Conservation (phyloP, 1,140 invertebrate species). For the Streblospio benedicti region DNA sequence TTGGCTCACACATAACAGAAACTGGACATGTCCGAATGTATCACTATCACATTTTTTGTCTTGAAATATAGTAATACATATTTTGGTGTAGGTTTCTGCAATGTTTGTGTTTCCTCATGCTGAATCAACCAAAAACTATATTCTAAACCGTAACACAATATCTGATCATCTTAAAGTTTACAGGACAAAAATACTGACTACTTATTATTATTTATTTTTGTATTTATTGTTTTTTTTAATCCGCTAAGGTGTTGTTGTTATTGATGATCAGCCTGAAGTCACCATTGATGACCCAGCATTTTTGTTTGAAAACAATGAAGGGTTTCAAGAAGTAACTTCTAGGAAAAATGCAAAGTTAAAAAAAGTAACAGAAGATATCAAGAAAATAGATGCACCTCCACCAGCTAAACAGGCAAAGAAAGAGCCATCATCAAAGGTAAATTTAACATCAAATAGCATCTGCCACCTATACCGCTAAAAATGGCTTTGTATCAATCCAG, state of each 20-base stretch:
- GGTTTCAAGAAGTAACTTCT: constrained; percentile 77
- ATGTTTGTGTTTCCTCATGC: too few species aligned
- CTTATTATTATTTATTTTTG: too few species aligned
- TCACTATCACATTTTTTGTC: not conserved
- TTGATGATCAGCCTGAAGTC: constrained; percentile 54
- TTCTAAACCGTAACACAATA: too few species aligned
- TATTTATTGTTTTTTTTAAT: too few species aligned
- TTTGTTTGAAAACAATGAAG: constrained; percentile 56
- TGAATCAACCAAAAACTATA: too few species aligned
- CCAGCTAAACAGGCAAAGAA: constrained; percentile 22
- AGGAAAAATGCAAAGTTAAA: constrained; percentile 59
- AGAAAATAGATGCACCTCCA: constrained; percentile 52
- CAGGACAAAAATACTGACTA: too few species aligned
- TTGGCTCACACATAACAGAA: not conserved
- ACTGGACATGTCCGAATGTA: too few species aligned
- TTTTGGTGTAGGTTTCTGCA: too few species aligned
- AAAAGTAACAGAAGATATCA: constrained; percentile 43
- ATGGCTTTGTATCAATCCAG: not conserved
- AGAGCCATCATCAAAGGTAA: not conserved
- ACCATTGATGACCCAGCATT: constrained; percentile 48
- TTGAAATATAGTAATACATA: not conserved
- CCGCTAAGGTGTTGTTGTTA: constrained; percentile 55
- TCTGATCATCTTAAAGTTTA: too few species aligned
- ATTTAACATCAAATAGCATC: constrained; percentile 19
- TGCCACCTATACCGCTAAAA: too few species aligned